A percentile compares a stretch with the other conserved stretches of the same genome.
phyloP scores from a whole-genome alignment of 2,888 invertebrate genomes.

The Stenichneumon culpator region DNA sequence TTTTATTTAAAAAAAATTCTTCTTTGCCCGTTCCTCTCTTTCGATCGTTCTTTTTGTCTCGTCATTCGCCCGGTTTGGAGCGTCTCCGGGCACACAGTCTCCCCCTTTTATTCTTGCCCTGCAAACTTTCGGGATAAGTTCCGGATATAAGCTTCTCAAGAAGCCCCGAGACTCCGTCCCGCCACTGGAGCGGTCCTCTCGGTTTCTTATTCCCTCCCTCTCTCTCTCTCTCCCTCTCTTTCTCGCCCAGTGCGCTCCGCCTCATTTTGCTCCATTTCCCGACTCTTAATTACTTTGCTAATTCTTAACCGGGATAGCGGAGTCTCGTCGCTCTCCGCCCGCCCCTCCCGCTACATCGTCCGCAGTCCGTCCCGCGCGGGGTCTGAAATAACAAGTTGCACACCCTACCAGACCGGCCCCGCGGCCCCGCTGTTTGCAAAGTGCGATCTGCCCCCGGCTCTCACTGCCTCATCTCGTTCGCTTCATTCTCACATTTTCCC shows the following conservation, averaged over 20 bases:
- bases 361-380: constrained; percentile 73
- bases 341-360: constrained; percentile 33
- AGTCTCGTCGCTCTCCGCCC: constrained; percentile 52
- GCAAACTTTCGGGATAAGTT: constrained; percentile 78
- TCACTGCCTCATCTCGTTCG: constrained; percentile 54
- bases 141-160: constrained; percentile 76
- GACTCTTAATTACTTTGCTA: constrained; percentile 83
- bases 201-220: constrained; percentile 5
- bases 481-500: constrained; percentile 63
- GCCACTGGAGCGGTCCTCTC: constrained; percentile 37
- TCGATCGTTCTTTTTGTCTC: constrained; percentile 11
- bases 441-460: constrained; percentile 19
- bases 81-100: constrained; percentile 41
- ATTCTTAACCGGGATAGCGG: constrained; percentile 80
- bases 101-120: constrained; percentile 57
- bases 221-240: too few species aligned
- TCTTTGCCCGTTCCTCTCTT: constrained; percentile 8
- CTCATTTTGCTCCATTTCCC: constrained; percentile 82
- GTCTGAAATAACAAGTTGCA: constrained; percentile 81
- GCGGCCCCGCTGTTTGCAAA: constrained; percentile 43
- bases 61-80: constrained; percentile 16
- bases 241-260: constrained; percentile 50
- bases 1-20: constrained; percentile 25
- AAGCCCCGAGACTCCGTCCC: constrained; percentile 46
- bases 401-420: constrained; percentile 38